These are phyloP conservation scores for Opisthograptis luteolata DNA, from an alignment of 2,888 invertebrate genomes.

Conservation along the genomic window DNA sequence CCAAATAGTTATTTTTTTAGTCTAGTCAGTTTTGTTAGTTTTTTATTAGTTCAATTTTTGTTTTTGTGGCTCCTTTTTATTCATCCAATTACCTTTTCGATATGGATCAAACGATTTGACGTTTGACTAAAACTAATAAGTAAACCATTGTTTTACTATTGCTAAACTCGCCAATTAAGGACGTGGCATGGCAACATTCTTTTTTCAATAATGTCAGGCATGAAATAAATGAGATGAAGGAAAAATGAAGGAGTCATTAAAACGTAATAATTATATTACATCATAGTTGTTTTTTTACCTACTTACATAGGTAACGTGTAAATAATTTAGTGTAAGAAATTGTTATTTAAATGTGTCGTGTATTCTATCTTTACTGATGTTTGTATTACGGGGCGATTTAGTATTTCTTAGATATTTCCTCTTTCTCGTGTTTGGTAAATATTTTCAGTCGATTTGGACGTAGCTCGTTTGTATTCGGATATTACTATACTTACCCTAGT, in stretches of 20 bases:
- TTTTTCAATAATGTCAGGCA: too few relatives aligned
- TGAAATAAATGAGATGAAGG: too few relatives aligned
- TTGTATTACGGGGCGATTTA: slow-evolving; percentile 33
- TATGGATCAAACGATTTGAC: neutral
- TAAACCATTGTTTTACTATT: too few relatives aligned
- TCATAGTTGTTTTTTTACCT: slow-evolving; percentile 7
- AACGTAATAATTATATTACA: too few relatives aligned
- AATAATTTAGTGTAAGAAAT: slow-evolving; percentile 37
- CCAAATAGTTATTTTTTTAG: slow-evolving; percentile 21
- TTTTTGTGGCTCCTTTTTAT: slow-evolving; percentile 15
- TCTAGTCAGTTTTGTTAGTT: slow-evolving; percentile 32
- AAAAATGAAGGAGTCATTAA: slow-evolving; percentile 6
- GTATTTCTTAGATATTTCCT: slow-evolving; percentile 32
- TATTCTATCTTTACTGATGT: slow-evolving; percentile 33
- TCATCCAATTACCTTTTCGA: too few relatives aligned
- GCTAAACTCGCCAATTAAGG: too few relatives aligned
- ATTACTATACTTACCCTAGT: neutral
- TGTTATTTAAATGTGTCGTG: slow-evolving; percentile 35
- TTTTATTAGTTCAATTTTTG: slow-evolving; percentile 4
- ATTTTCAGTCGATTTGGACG: slow-evolving; percentile 31
- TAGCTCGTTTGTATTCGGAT: slow-evolving; percentile 27
- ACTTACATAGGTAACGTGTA: slow-evolving; percentile 28
- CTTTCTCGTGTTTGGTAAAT: slow-evolving; percentile 30
- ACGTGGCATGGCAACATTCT: too few relatives aligned
- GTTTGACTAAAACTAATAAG: too few relatives aligned